Conservation (phyloP, 2,888 invertebrate species). For the Dicyrtomina minuta region DNA sequence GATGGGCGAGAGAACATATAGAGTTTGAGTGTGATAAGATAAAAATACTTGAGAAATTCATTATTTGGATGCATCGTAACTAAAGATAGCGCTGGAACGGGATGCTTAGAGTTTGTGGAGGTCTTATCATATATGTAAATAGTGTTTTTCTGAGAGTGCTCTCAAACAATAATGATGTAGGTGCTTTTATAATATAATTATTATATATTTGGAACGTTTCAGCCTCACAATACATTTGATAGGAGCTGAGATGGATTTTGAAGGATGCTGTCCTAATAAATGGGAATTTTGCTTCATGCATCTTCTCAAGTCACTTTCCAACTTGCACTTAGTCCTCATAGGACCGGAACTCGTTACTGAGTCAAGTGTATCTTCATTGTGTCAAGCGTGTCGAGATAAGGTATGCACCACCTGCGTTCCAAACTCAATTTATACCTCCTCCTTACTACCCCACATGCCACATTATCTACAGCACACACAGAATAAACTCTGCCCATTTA, state of each 20-base stretch:
- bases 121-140: no score
- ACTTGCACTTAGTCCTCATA: slow-evolving; percentile 64
- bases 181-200: neutral
- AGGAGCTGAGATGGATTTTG: slow-evolving; percentile 72
- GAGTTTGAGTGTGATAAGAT: no score
- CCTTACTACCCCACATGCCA: no score
- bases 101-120: no score
- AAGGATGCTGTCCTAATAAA: slow-evolving; percentile 67
- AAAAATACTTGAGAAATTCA: no score
- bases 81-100: no score
- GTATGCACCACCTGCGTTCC: neutral
- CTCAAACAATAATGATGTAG: neutral
- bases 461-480: no score
- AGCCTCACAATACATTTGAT: slow-evolving; percentile 61
- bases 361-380: slow-evolving; percentile 7
- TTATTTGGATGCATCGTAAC: no score
- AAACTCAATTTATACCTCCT: no score
- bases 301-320: slow-evolving; percentile 62
- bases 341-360: slow-evolving; percentile 64
- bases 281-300: slow-evolving; percentile 74
- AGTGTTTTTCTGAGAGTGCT: no score
- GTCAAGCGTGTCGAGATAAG: slow-evolving; percentile 13
- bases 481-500: no score
- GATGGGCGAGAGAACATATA: no score
- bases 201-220: neutral